Evolutionary conservation across 2,888 invertebrate genomes (phyloP), one percentile per base, ranked within the genome.

Genomic region (Meteorus cinctellus): DNA sequence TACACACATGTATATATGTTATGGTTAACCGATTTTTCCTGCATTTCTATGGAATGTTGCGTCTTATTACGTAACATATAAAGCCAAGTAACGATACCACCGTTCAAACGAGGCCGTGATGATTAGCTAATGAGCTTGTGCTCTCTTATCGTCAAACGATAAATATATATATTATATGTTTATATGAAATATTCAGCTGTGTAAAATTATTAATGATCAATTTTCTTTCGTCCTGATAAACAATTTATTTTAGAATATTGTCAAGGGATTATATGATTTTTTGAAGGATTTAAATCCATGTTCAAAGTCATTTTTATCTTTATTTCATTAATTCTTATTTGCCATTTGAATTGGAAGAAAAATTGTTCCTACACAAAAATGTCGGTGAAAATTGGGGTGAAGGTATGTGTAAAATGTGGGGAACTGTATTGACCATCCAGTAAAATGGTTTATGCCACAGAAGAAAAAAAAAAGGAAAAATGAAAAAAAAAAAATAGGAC

Each of bases 41-140:
- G 72, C 66, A 66, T 66, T 73, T 36, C 69, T 73, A 14, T n/a
- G 68, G 63, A 62, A 69, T 41, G 72, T 66, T 75, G 36, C 55
- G 55, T 51, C 45, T 16, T 72, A 80, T 77, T 76, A 76, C 77
- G 76, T 72, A 77, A 80, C 73, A 77, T 34, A 34, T 63, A 71
- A 36, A 72, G 31, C 29, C 74, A 66, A 66, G 78, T 63, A 70
- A 75, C 69, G 66, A 74, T 71, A 75, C 51, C 71, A 60, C 68
- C 77, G 72, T 69, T 76, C 76, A 71, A 76, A 79, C 75, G 77
- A 80, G 69, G 77, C 78, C 59, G 75, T 55, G 72, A 68, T 70
- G 80, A 79, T 80, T 80, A 80, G 79, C 78, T 78, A 80, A 79
- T 79, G 78, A 77, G 78, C n/a, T 2, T 41, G 14, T 77, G 41